Evolutionary conservation across 2,888 invertebrate genomes (phyloP).

Genomic region (Metacarcinus magister): DNA sequence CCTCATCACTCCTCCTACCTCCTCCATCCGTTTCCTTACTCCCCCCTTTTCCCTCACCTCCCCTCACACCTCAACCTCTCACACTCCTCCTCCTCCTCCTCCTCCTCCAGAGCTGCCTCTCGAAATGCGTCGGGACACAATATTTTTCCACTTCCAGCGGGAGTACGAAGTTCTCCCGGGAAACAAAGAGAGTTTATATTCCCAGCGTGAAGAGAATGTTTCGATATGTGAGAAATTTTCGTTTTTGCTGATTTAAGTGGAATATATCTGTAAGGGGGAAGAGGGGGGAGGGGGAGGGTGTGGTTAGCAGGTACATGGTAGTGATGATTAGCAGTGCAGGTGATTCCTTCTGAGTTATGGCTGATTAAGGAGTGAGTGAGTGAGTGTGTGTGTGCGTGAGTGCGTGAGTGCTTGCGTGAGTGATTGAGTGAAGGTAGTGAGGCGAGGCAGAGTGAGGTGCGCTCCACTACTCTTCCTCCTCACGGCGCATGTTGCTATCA

Average conservation of each 20-base stretch:
- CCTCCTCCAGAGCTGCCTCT: background rate
- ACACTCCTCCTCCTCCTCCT: background rate
- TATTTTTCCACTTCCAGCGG: background rate
- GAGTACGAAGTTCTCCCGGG: constrained; percentile 21
- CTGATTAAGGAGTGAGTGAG: background rate
- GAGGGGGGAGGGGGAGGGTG: background rate
- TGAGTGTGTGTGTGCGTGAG: too few relatives aligned
- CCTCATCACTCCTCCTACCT: constrained; percentile 3
- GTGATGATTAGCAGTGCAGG: background rate
- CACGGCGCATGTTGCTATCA: background rate
- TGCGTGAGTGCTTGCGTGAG: background rate
- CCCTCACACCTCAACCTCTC: background rate
- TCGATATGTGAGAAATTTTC: background rate
- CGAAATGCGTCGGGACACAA: background rate
- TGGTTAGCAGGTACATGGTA: background rate
- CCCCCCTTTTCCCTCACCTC: background rate
- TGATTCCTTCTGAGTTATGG: background rate
- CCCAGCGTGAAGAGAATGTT: background rate
- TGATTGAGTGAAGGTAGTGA: background rate
- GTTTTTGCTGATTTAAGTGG: background rate
- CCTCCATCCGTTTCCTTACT: constrained; percentile 7
- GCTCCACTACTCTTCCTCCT: background rate
- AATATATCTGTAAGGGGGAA: too few relatives aligned
- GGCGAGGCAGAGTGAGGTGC: background rate
- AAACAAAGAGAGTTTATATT: constrained; percentile 44